Evolutionary conservation across 2,797 vertebrate genomes (phyloP).

Genomic region (Chiloscyllium punctatum): DNA sequence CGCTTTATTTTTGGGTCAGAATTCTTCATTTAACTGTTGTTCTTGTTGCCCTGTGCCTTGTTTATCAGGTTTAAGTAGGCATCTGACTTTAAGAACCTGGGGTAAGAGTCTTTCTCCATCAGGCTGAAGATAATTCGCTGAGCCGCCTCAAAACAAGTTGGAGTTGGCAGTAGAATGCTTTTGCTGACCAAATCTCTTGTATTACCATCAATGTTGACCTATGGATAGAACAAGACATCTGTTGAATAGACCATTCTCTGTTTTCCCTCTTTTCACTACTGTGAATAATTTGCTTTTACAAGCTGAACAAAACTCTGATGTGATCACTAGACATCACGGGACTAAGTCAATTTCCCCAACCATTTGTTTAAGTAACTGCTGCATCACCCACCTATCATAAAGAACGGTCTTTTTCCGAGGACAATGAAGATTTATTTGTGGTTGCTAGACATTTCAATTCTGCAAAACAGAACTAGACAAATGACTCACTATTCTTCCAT

Average conservation of each 20-base stretch:
- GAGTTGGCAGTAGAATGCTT: conserved; percentile 66
- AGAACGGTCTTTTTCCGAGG: too few relatives aligned
- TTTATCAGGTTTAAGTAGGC: conserved; percentile 68
- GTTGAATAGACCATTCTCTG: background rate
- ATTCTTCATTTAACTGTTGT: background rate
- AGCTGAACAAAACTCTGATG: background rate
- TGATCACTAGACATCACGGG: background rate
- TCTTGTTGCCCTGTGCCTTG: conserved; percentile 44
- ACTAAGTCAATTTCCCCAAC: background rate
- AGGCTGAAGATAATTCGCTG: conserved; percentile 75
- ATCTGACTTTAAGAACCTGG: conserved; percentile 70
- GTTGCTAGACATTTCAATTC: background rate
- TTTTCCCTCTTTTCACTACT: background rate
- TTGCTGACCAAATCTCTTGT: conserved; percentile 64
- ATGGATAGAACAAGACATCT: conserved; percentile 44
- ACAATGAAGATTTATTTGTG: background rate
- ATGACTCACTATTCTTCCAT: background rate
- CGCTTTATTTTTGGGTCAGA: background rate
- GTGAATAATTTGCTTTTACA: background rate
- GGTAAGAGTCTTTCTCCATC: conserved; percentile 81
- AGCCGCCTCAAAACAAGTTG: conserved; percentile 71
- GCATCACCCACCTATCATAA: background rate
- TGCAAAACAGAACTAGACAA: background rate
- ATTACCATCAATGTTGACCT: conserved; percentile 81
- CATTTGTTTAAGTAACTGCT: background rate